Base-by-base conservation (phyloP, 1,140 invertebrate genomes). In the Drosophila novamexicana region DNA sequence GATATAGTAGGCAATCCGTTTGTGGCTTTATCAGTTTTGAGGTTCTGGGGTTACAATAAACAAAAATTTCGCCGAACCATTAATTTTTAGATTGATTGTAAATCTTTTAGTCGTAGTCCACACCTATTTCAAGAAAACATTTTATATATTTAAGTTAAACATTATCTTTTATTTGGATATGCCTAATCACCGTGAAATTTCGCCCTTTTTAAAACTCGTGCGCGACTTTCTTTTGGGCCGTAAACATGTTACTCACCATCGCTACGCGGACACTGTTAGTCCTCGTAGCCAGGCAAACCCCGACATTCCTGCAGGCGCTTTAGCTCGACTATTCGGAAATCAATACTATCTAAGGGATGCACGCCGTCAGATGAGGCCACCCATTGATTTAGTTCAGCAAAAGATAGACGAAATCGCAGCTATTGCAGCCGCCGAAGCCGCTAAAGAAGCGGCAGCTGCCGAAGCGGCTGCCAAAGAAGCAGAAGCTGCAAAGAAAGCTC, bases 221-320 rank as follows among this genome's bases (percentile, higher is more conserved):
- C 83, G 83, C n/a, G 37, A 89, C n/a, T 88, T 88, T 47, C 50
- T 89, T 0, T 34, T 88, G 45, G 83, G 83, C 1, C 73, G 83
- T 7, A 69, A 53, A 2, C 73, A 89, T 22, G 44, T 65, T 0
- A 75, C 80, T 3, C 42, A 44, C 6, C 70, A 58, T 32, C 77
- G 84, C 0, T 78, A 53, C 14, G 54, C 63, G 0, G 80, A 90
- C 7, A 70, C 32, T 0, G 0, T 84, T 3, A 72, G 79, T 4
- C 44, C 69, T 10, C 64, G 73, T 1, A 79, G 37, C 14, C 53
- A 54, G 10, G 45, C 66, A 7, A 44, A 34, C 0, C 65, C 81
- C 1, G 10, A 39, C 0, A 50, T 77, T 47, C 68, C 82, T 0
- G 32, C 40, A 0, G 58, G 49, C 7, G 32, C 53, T 7, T 12